Conservation (phyloP, 2,888 invertebrate species). For the Acrocyrtus sp. region DNA sequence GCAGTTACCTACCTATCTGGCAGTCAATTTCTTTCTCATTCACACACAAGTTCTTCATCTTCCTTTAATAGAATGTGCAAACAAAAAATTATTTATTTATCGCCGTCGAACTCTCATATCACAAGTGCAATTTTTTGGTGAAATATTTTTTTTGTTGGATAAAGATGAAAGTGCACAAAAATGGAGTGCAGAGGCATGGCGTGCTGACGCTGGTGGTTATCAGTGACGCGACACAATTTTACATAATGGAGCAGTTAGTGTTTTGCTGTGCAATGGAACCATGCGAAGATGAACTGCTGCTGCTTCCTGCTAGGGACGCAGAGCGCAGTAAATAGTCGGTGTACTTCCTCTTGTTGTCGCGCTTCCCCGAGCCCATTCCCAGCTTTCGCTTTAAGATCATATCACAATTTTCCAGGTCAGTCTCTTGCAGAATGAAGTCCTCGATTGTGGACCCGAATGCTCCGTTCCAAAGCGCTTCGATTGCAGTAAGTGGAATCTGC, state of each 20-base stretch:
- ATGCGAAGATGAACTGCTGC: background rate
- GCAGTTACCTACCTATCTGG: too few species aligned
- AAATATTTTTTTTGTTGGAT: too few species aligned
- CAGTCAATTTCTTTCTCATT: too few species aligned
- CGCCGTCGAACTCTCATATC: too few species aligned
- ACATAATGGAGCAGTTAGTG: conserved; percentile 23
- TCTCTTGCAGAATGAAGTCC: conserved; percentile 44
- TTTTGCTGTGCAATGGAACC: conserved; percentile 7
- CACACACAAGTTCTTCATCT: too few species aligned
- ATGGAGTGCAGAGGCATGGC: too few species aligned
- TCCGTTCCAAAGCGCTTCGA: conserved; percentile 41
- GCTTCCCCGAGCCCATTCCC: background rate
- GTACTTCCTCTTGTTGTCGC: conserved; percentile 27
- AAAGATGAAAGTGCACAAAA: too few species aligned
- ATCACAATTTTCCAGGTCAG: conserved; percentile 49
- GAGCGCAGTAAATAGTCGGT: conserved; percentile 29
- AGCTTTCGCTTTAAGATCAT: conserved; percentile 24
- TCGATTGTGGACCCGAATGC: conserved; percentile 37
- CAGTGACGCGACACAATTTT: too few species aligned
- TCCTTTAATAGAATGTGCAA: too few species aligned
- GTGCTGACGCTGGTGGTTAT: too few species aligned
- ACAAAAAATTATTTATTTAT: too few species aligned
- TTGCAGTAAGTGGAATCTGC: conserved; percentile 39
- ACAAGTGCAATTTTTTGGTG: too few species aligned
- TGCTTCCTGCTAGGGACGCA: background rate